Percentiles rank a stretch among this genome's conserved stretches.
Evolutionary conservation across 2,113 vertebrate species (phyloP).

Genomic region (Crotalus viridis): DNA sequence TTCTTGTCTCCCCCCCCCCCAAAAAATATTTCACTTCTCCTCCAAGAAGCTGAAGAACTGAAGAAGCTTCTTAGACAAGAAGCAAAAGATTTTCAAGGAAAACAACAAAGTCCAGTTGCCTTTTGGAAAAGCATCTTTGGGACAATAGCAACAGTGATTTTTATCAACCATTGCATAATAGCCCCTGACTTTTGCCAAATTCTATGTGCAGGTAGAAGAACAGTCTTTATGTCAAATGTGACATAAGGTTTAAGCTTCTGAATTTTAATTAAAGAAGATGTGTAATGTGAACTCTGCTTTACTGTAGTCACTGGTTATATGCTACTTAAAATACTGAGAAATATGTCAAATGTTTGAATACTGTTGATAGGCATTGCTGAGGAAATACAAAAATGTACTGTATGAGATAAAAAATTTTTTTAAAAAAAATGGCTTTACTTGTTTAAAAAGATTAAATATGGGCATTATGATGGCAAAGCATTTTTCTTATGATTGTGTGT

Average conservation of each 20-base stretch:
- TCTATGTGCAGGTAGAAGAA: neutral
- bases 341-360: slow-evolving; percentile 66
- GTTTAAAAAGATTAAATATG: slow-evolving; percentile 73
- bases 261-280: slow-evolving; percentile 53
- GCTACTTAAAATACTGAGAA: slow-evolving; percentile 62
- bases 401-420: slow-evolving; percentile 71
- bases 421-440: slow-evolving; percentile 62
- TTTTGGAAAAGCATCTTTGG: neutral
- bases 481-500: slow-evolving; percentile 2
- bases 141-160: neutral
- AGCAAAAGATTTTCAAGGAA: neutral
- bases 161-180: neutral
- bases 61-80: neutral
- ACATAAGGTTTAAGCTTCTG: neutral
- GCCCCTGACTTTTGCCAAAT: neutral
- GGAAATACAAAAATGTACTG: slow-evolving; percentile 68
- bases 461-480: slow-evolving; percentile 77
- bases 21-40: neutral
- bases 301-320: slow-evolving; percentile 68
- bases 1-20: neutral
- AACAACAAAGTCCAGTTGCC: neutral
- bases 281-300: slow-evolving; percentile 71
- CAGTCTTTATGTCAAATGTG: neutral
- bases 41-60: too few relatives aligned
- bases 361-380: slow-evolving; percentile 69